These are phyloP conservation scores for Arenaria interpres DNA, from an alignment of 2,113 vertebrate species.

Conservation along the genomic window DNA sequence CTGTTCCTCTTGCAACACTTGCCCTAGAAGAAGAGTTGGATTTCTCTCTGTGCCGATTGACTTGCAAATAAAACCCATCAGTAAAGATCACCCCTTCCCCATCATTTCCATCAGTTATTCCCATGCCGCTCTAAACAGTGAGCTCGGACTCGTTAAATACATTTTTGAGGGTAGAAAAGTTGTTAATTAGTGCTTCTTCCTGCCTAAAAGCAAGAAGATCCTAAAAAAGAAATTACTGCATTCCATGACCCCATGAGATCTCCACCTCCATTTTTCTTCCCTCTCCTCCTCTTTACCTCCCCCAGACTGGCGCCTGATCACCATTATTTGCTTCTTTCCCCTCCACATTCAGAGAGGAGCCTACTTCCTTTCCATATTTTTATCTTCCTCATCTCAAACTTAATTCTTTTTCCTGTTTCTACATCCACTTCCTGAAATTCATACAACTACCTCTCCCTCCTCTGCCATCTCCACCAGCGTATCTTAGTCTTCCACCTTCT, in stretches of 20 bases:
- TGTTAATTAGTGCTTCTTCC: background rate
- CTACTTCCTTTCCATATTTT: background rate
- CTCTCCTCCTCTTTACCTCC: background rate
- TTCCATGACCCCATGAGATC: background rate
- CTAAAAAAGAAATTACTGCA: background rate
- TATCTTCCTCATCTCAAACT: background rate
- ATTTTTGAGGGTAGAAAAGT: background rate
- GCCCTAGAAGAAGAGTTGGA: background rate
- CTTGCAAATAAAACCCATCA: background rate
- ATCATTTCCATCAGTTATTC: background rate
- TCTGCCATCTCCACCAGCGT: background rate
- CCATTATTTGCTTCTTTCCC: background rate
- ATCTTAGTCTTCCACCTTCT: background rate
- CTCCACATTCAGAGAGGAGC: background rate
- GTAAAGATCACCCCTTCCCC: background rate
- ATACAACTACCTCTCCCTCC: background rate
- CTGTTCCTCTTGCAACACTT: background rate
- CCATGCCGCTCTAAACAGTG: background rate
- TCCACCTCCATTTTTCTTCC: background rate
- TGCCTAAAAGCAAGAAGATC: background rate
- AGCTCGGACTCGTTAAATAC: background rate
- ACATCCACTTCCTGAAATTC: background rate
- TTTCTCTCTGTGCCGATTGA: background rate
- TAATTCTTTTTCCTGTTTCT: background rate
- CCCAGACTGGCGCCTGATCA: background rate